Evolutionary conservation across 2,797 vertebrate species (phyloP).

Genomic region (Percopsis omiscomaycus): DNA sequence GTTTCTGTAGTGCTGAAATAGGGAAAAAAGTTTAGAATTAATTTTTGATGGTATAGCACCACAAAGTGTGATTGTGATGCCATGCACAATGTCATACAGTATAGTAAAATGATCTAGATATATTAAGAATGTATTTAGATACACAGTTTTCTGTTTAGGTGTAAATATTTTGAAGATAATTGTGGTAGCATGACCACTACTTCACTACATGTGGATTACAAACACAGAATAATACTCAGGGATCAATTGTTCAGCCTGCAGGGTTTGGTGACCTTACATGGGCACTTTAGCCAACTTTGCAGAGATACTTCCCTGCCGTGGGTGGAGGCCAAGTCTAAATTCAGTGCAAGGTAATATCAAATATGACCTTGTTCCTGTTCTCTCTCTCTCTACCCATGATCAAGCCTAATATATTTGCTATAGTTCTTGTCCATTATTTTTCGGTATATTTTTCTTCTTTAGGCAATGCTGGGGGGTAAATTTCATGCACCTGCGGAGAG

Average conservation of each 20-base stretch:
- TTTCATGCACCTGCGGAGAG: background rate
- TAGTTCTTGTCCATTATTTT: too few relatives aligned
- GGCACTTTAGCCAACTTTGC: constrained; percentile 19
- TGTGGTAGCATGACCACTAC: too few relatives aligned
- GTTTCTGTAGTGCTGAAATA: too few relatives aligned
- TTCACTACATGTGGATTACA: background rate
- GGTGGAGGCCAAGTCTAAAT: constrained; percentile 34
- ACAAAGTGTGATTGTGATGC: too few relatives aligned
- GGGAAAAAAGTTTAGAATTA: too few relatives aligned
- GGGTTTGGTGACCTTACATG: constrained; percentile 33
- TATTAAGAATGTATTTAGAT: too few relatives aligned
- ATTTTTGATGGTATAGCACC: too few relatives aligned
- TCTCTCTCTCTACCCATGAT: background rate
- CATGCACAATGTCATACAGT: too few relatives aligned
- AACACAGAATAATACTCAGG: constrained; percentile 9
- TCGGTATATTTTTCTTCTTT: background rate
- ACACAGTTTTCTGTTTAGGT: too few relatives aligned
- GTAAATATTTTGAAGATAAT: too few relatives aligned
- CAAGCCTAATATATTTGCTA: too few relatives aligned
- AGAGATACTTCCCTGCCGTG: constrained; percentile 38
- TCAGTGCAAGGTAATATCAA: constrained; percentile 18
- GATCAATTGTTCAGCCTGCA: constrained; percentile 29
- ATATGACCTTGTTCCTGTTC: background rate
- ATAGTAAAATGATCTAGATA: too few relatives aligned
- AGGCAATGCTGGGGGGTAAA: background rate